phyloP scores from a whole-genome alignment of 2,797 vertebrate species.

The Onychomys arenicola region DNA sequence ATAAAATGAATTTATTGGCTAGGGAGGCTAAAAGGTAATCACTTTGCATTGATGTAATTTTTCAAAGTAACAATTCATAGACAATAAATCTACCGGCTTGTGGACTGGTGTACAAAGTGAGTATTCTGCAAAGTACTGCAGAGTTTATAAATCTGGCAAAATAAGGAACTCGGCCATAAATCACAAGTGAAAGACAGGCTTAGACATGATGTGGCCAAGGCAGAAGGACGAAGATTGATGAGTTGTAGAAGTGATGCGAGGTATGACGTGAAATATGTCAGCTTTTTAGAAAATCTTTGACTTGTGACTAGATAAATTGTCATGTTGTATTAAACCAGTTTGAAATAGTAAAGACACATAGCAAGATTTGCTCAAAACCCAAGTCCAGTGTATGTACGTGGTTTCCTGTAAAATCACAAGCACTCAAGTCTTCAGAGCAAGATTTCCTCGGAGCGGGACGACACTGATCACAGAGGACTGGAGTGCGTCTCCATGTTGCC shows the following conservation, averaged over 20 bases:
- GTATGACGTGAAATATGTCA: slow-evolving; percentile 65
- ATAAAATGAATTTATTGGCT: slow-evolving; percentile 82
- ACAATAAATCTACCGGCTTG: slow-evolving; percentile 88
- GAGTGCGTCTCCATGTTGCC: neutral
- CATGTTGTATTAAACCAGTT: slow-evolving; percentile 43
- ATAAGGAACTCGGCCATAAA: slow-evolving; percentile 84
- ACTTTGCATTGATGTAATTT: slow-evolving; percentile 90
- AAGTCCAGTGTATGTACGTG: neutral
- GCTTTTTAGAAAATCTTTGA: slow-evolving; percentile 33
- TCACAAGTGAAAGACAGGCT: slow-evolving; percentile 84
- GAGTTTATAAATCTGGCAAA: slow-evolving; percentile 86
- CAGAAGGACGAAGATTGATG: slow-evolving; percentile 84
- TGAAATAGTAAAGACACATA: neutral
- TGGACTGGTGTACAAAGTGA: slow-evolving; percentile 83
- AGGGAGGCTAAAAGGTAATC: slow-evolving; percentile 85
- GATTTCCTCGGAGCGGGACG: neutral
- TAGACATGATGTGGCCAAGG: slow-evolving; percentile 82
- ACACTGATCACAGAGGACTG: neutral
- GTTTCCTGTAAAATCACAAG: neutral
- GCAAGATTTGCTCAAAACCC: neutral
- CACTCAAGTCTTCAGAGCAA: neutral
- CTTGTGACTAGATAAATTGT: slow-evolving; percentile 76
- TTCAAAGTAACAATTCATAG: slow-evolving; percentile 87
- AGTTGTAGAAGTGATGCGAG: slow-evolving; percentile 76
- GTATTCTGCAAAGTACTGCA: slow-evolving; percentile 83